Evolutionary conservation across 2,797 vertebrate genomes (phyloP).

Genomic region (Channallabes apus): DNA sequence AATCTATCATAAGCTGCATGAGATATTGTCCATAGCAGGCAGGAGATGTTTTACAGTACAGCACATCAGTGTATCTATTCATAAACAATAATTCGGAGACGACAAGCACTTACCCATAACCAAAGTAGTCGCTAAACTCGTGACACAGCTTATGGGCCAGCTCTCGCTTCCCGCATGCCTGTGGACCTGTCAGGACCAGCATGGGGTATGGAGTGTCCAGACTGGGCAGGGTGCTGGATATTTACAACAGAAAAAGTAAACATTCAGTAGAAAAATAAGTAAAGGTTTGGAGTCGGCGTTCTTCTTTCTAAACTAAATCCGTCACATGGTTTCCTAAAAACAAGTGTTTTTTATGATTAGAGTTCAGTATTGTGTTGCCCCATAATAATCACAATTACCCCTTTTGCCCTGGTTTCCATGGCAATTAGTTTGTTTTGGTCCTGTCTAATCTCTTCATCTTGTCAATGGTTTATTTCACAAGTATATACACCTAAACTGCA

Average conservation of each 20-base stretch:
- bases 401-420: background rate
- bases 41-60: background rate
- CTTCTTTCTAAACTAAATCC: background rate
- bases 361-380: background rate
- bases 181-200: constrained; percentile 86
- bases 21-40: background rate
- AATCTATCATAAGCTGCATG: background rate
- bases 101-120: constrained; percentile 79
- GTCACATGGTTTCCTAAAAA: background rate
- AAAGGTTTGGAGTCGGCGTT: background rate
- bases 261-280: constrained; percentile 17
- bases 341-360: background rate
- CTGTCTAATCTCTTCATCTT: background rate
- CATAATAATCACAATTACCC: background rate
- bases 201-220: constrained; percentile 84
- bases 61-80: background rate
- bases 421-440: background rate
- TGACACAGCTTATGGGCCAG: constrained; percentile 84
- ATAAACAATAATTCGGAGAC: constrained; percentile 4
- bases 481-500: background rate
- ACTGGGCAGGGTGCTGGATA: constrained; percentile 78
- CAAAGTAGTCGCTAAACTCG: constrained; percentile 83
- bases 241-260: background rate
- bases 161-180: constrained; percentile 86
- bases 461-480: background rate